Base-by-base conservation (phyloP, 2,113 vertebrate species). In the Ailuropoda melanoleuca region DNA sequence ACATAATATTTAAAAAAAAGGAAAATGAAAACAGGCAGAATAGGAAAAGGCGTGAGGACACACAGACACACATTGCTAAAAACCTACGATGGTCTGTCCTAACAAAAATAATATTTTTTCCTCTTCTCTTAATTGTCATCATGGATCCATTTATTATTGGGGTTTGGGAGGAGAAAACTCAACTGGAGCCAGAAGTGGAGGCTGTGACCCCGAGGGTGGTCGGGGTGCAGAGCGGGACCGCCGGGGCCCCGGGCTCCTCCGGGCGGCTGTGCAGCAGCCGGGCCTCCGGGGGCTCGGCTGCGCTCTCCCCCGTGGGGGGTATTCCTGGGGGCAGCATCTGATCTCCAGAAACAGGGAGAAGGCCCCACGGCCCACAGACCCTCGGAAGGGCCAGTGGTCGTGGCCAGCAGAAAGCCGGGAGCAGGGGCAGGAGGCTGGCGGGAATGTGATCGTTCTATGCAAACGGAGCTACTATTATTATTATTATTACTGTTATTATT, bases 1-100 rank as follows among this genome's bases (percentile, higher is more conserved):
- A 99, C 98, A 99, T 98, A 98, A 98, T 99, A 98, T 99, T 98
- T 98, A 93, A 97, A 97, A 98, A 98, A 97, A 96, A 94, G 58
- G 21, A 96, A 95, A 98, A 98, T 94, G 88, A 97, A 97, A 97
- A 94, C 97, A 97, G 96, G 97, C 95, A 98, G 97, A 98, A 87
- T 97, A 97, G 95, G 96, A 97, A 92, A 98, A 97, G 90, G 97
- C 64, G 97, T 96, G 91, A 92, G 90, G 83, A 97, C 84, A 98
- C 98, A 98, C 98, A 98, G 95, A 98, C 97, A 98, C 88, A 98
- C 90, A 92, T 97, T 98, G 98, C 97, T 98, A 96, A 95, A 97
- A 97, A 96, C 95, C 98, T 98, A 98, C 85, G 64, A 95, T 98
- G 97, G 97, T 98, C 56, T 94, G 95, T 97, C 92, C 97, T 98